Evolutionary conservation across 1,140 invertebrate species (phyloP).

Genomic region (Drosophila sp.): DNA sequence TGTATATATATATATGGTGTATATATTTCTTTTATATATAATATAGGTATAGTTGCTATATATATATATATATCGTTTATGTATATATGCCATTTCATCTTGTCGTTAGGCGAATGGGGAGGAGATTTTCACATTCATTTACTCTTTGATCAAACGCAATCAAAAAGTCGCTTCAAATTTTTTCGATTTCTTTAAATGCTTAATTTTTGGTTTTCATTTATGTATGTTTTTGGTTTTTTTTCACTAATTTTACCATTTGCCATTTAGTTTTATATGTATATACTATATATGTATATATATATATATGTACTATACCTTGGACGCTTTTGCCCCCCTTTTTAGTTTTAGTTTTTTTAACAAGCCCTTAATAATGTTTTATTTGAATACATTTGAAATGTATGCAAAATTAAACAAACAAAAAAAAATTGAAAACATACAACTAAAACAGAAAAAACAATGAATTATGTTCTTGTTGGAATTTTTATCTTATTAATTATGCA

Average conservation of each 20-base stretch:
- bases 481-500: conserved; percentile 5
- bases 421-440: conserved; percentile 5
- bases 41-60: conserved; percentile 57
- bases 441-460: background rate
- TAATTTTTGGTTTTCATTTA: conserved; percentile 48
- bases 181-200: conserved; percentile 65
- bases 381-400: conserved; percentile 74
- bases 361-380: conserved; percentile 52
- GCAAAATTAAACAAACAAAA: conserved; percentile 49
- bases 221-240: conserved; percentile 30
- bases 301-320: conserved; percentile 16
- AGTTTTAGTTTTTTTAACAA: conserved; percentile 33
- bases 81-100: conserved; percentile 41
- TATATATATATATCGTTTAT: conserved; percentile 38
- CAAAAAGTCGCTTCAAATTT: conserved; percentile 58
- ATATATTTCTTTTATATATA: conserved; percentile 51
- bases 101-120: background rate
- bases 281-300: conserved; percentile 38
- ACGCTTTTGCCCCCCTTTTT: background rate
- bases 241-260: conserved; percentile 63
- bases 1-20: conserved; percentile 51
- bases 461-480: background rate
- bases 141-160: conserved; percentile 76
- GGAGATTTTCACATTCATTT: conserved; percentile 52
- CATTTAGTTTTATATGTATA: conserved; percentile 42